Conservation (phyloP, 2,797 vertebrate genomes). For the Bryconaethiops microstoma region DNA sequence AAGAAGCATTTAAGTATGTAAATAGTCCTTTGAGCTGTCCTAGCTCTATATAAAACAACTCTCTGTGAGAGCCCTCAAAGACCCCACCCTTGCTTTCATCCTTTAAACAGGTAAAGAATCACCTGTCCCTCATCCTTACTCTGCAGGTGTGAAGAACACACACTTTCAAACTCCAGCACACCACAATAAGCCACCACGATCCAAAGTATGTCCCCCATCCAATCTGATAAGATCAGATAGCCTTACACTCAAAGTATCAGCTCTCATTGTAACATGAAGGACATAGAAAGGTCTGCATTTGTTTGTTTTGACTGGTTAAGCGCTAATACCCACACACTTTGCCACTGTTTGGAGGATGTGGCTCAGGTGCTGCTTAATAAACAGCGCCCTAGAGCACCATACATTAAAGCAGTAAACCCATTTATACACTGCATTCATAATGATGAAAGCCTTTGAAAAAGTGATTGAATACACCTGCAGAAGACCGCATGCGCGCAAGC, state of each 20-base stretch:
- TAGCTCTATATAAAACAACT: too few relatives aligned
- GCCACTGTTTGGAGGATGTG: slow-evolving; percentile 31
- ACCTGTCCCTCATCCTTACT: slow-evolving; percentile 22
- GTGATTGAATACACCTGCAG: slow-evolving; percentile 32
- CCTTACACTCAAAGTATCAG: slow-evolving; percentile 30
- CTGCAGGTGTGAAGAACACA: slow-evolving; percentile 44
- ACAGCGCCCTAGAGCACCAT: slow-evolving; percentile 23
- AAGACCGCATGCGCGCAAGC: too few relatives aligned
- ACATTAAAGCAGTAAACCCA: slow-evolving; percentile 19
- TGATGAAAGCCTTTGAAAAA: slow-evolving; percentile 15
- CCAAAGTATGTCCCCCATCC: slow-evolving; percentile 25
- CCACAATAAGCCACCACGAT: slow-evolving; percentile 31
- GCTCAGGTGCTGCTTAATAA: slow-evolving; percentile 37
- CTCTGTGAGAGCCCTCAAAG: too few relatives aligned
- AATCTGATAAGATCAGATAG: slow-evolving; percentile 51
- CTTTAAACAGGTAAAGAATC: not conserved
- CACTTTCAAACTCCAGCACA: slow-evolving; percentile 7
- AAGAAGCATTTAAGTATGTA: too few relatives aligned
- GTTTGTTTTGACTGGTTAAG: slow-evolving; percentile 16
- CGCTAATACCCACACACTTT: slow-evolving; percentile 7
- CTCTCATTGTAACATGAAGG: slow-evolving; percentile 27
- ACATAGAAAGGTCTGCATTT: slow-evolving; percentile 16
- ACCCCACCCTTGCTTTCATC: not conserved
- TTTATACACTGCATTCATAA: not conserved
- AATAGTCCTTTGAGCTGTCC: too few relatives aligned